Conservation (phyloP, 1,140 invertebrate genomes). For the Brachionus rubens region DNA sequence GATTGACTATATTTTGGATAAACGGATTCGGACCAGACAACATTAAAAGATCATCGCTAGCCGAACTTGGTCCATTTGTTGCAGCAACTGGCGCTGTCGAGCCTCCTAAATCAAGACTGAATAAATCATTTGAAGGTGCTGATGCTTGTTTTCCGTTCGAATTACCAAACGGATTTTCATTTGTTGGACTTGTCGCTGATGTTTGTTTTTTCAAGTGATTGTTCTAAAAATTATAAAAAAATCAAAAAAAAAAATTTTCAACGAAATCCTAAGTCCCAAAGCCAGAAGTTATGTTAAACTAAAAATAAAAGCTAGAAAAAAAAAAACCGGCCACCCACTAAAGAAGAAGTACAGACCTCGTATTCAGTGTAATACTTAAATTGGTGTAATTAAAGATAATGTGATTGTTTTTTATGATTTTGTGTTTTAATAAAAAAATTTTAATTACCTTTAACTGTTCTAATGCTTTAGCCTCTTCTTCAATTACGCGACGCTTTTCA, state of each 20-base stretch:
- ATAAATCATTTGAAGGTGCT: slow-evolving; percentile 16
- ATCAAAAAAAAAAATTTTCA: background rate
- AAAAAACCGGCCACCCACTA: too few relatives aligned
- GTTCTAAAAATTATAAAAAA: slow-evolving; percentile 1
- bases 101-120: slow-evolving; percentile 7
- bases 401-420: too few relatives aligned
- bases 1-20: slow-evolving; percentile 45
- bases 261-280: background rate
- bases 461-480: slow-evolving; percentile 45
- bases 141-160: background rate
- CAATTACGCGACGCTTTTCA: slow-evolving; percentile 22
- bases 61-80: slow-evolving; percentile 14
- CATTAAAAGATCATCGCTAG: slow-evolving; percentile 39
- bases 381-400: too few relatives aligned
- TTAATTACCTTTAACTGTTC: slow-evolving; percentile 45
- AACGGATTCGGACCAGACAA: slow-evolving; percentile 42
- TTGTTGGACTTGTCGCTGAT: slow-evolving; percentile 20
- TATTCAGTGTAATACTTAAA: too few relatives aligned
- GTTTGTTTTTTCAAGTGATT: slow-evolving; percentile 46
- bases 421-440: too few relatives aligned
- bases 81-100: background rate
- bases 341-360: too few relatives aligned
- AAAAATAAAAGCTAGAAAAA: too few relatives aligned
- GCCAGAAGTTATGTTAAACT: background rate
- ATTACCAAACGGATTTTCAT: background rate